phyloP scores from a whole-genome alignment of 2,113 vertebrate species.

The Cyrtonyx montezumae region DNA sequence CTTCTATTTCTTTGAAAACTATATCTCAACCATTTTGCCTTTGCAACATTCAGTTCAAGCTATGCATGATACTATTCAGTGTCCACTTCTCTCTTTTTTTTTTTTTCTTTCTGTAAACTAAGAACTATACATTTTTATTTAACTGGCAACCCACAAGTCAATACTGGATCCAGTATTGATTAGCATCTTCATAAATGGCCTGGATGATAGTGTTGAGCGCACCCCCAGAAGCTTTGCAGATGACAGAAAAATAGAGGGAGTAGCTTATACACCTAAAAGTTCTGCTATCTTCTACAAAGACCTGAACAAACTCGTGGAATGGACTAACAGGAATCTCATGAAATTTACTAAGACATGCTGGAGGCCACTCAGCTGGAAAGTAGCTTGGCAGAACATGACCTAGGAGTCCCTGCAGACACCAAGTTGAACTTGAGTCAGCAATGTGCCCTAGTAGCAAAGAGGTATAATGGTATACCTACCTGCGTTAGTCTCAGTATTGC shows the following conservation, averaged over 20 bases:
- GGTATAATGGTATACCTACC: neutral
- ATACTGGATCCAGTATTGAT: neutral
- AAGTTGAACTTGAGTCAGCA: too few species aligned
- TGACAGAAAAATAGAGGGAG: neutral
- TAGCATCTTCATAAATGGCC: neutral
- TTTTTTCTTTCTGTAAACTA: neutral
- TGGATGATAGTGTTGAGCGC: neutral
- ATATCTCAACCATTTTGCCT: neutral
- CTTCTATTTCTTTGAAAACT: neutral
- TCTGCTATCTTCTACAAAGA: neutral
- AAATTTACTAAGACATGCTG: neutral
- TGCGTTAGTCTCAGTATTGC: neutral
- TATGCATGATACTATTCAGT: neutral
- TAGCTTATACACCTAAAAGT: neutral
- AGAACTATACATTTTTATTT: neutral
- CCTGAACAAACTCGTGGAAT: neutral
- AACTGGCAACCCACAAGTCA: neutral
- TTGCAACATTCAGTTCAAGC: neutral
- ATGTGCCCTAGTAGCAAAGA: neutral
- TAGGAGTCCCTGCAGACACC: too few species aligned
- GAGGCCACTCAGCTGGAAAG: too few species aligned
- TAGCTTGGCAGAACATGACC: too few species aligned
- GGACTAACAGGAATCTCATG: neutral
- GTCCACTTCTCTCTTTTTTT: neutral
- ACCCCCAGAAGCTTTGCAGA: neutral